phyloP scores from a whole-genome alignment of 2,888 invertebrate genomes.

The Heteropelma amictum region DNA sequence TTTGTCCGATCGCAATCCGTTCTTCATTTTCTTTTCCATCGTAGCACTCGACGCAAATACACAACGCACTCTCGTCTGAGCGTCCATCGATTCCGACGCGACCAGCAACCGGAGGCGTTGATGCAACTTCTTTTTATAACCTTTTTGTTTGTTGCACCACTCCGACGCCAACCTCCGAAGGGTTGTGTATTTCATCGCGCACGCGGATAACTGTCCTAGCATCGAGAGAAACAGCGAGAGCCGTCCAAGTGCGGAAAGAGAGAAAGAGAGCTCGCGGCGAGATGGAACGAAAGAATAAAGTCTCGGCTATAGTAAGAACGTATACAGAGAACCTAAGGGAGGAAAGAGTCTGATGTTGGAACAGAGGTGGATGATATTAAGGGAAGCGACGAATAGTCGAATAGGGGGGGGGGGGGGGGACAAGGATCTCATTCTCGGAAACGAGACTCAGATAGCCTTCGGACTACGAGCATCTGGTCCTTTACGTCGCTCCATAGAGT shows the following conservation, averaged over 20 bases:
- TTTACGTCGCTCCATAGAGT: conserved; percentile 34
- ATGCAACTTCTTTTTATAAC: conserved; percentile 36
- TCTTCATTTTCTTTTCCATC: conserved; percentile 4
- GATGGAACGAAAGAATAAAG: conserved; percentile 29
- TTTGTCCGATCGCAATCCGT: not conserved
- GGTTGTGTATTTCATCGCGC: conserved; percentile 28
- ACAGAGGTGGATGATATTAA: conserved; percentile 14
- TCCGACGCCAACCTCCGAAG: conserved; percentile 38
- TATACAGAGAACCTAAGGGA: conserved; percentile 28
- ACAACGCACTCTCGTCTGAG: conserved; percentile 1
- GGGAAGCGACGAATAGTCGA: not conserved
- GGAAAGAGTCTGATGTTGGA: conserved; percentile 19
- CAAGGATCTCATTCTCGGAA: conserved; percentile 40
- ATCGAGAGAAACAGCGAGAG: conserved; percentile 25
- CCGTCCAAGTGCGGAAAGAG: conserved; percentile 37
- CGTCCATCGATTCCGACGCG: conserved; percentile 52
- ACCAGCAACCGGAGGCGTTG: conserved; percentile 27
- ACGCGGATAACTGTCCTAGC: not conserved
- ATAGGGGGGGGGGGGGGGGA: not conserved
- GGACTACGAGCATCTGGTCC: conserved; percentile 27
- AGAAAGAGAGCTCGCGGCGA: conserved; percentile 34
- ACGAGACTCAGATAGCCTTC: conserved; percentile 52
- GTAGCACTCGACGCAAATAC: not conserved
- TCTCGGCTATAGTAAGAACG: conserved; percentile 16
- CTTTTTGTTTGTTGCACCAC: conserved; percentile 13